Conservation (phyloP, 2,797 vertebrate species). For the Babyrousa celebensis region DNA sequence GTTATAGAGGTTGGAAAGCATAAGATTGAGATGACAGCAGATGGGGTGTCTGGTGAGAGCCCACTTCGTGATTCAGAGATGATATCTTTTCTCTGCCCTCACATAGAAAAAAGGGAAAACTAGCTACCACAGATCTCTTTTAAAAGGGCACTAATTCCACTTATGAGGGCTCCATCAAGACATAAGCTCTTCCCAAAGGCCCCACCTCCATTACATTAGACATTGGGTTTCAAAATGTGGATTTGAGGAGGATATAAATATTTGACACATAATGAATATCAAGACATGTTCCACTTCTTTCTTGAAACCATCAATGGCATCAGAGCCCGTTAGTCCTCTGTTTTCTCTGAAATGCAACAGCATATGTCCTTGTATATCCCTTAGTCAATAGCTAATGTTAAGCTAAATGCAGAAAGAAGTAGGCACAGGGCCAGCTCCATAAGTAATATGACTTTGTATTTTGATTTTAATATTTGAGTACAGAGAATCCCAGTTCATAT, state of each 20-base stretch:
- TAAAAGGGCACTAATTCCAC: background rate
- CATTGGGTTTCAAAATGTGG: background rate
- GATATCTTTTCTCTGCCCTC: background rate
- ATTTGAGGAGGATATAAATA: background rate
- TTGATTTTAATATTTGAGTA: conserved; percentile 59
- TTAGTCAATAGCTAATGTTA: background rate
- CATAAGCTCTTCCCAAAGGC: background rate
- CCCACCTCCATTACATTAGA: background rate
- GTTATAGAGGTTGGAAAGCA: background rate
- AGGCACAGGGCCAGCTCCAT: background rate
- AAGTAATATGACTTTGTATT: conserved; percentile 28
- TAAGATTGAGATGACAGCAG: background rate
- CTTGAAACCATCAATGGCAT: background rate
- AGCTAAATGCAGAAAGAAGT: conserved; percentile 29
- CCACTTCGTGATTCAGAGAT: background rate
- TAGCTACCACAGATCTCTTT: background rate
- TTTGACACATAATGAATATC: background rate
- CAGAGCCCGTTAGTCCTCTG: background rate
- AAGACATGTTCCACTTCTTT: background rate
- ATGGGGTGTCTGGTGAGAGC: background rate
- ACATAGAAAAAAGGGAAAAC: background rate
- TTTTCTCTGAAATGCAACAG: background rate
- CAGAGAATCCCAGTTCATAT: background rate
- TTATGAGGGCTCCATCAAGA: background rate
- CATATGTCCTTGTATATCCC: background rate